Evolutionary conservation across 2,888 invertebrate genomes (phyloP).

Genomic region (Pyrocoelia pectoralis): DNA sequence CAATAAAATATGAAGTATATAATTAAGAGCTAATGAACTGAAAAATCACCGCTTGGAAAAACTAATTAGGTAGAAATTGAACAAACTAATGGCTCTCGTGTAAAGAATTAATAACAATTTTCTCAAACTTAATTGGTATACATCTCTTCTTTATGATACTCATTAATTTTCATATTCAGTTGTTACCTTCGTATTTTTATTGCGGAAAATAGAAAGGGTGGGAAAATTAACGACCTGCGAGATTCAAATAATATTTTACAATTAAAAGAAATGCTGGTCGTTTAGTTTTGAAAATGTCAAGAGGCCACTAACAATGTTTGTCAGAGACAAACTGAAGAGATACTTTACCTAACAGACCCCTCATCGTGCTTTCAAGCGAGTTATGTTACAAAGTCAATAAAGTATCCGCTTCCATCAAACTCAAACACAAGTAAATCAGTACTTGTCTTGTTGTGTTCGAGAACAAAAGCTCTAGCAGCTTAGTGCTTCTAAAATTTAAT

Average conservation of each 20-base stretch:
- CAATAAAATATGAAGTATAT: neutral
- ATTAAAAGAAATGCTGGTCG: constrained; percentile 24
- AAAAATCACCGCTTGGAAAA: neutral
- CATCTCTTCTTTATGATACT: constrained; percentile 24
- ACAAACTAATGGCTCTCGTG: constrained; percentile 25
- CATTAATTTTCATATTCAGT: constrained; percentile 29
- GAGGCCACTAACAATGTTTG: constrained; percentile 44
- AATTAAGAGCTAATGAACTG: neutral
- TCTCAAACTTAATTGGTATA: constrained; percentile 28
- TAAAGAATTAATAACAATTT: constrained; percentile 34
- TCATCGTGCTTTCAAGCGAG: constrained; percentile 43
- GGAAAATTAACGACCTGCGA: neutral
- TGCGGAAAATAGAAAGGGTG: neutral
- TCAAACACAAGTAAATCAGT: constrained; percentile 52
- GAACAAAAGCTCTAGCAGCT: constrained; percentile 32
- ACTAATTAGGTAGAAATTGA: constrained; percentile 30
- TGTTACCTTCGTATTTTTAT: constrained; percentile 4
- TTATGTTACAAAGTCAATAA: constrained; percentile 53
- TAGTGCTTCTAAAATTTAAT: constrained; percentile 32
- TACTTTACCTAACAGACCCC: constrained; percentile 49
- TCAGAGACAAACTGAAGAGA: constrained; percentile 46
- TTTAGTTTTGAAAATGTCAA: constrained; percentile 28
- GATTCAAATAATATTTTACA: constrained; percentile 19
- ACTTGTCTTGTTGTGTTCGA: constrained; percentile 45
- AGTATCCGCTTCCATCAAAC: constrained; percentile 51